Percentiles rank a stretch among this genome's conserved stretches.
Evolutionary conservation across 1,140 invertebrate genomes (phyloP).

Genomic region (Heterodera carotae): DNA sequence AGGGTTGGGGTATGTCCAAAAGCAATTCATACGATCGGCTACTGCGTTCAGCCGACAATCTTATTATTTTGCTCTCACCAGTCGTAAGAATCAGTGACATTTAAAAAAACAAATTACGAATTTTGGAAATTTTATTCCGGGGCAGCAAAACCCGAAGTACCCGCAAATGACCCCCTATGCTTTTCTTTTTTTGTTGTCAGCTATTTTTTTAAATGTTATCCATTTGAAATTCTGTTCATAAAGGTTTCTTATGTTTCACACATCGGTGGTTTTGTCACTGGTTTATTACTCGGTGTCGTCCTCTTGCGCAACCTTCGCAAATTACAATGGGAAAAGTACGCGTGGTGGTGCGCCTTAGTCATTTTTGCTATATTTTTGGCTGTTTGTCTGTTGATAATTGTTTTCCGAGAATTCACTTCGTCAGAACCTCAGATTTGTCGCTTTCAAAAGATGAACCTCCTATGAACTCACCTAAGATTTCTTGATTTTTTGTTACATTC

Average conservation of each 20-base stretch:
- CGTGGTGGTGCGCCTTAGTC: slow-evolving; percentile 45
- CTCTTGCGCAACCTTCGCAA: slow-evolving; percentile 42
- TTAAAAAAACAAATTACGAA: no score
- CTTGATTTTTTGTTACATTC: no score
- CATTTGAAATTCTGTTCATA: no score
- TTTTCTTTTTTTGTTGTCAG: no score
- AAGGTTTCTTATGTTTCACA: slow-evolving; percentile 54
- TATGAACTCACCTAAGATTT: no score
- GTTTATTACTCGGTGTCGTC: slow-evolving; percentile 48
- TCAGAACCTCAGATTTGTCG: slow-evolving; percentile 3
- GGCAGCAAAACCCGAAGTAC: no score
- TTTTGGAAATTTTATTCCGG: no score
- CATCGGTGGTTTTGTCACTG: slow-evolving; percentile 50
- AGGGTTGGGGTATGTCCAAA: no score
- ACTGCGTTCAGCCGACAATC: slow-evolving; percentile 17
- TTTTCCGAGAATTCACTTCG: background rate
- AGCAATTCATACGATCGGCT: no score
- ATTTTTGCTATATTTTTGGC: slow-evolving; percentile 42
- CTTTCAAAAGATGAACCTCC: background rate
- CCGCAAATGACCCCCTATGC: no score
- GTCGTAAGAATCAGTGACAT: no score
- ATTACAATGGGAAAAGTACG: slow-evolving; percentile 47
- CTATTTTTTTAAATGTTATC: slow-evolving; percentile 18
- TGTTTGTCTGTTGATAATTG: background rate
- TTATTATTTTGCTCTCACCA: no score